phyloP scores from a whole-genome alignment of 2,888 invertebrate species.

The Cerceris ruficornis region DNA sequence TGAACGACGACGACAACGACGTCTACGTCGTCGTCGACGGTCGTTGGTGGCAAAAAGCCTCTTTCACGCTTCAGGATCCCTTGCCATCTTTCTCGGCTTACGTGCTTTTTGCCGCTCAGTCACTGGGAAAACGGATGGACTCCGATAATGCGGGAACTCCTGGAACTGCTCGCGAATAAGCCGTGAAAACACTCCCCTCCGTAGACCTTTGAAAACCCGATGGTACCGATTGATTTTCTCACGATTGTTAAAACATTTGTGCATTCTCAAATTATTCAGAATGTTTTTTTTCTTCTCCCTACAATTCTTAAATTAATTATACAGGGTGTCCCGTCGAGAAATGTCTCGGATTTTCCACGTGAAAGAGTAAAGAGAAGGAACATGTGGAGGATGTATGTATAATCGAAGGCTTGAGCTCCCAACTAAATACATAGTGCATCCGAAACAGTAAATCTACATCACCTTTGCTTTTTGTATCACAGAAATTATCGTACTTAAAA shows the following conservation, averaged over 20 bases:
- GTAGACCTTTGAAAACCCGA: background rate
- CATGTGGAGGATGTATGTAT: too few relatives aligned
- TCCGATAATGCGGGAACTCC: conserved; percentile 52
- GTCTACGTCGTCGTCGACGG: conserved; percentile 32
- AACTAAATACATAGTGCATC: too few relatives aligned
- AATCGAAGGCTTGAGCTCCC: too few relatives aligned
- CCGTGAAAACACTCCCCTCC: conserved; percentile 12
- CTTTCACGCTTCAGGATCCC: conserved; percentile 58
- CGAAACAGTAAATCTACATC: too few relatives aligned
- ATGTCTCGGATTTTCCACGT: too few relatives aligned
- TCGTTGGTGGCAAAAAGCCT: conserved; percentile 54
- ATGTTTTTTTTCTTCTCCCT: too few relatives aligned
- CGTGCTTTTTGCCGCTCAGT: conserved; percentile 52
- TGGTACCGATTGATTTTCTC: background rate
- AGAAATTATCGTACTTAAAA: too few relatives aligned
- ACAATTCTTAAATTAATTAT: too few relatives aligned
- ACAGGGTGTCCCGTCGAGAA: too few relatives aligned
- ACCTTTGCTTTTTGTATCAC: too few relatives aligned
- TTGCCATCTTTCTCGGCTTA: conserved; percentile 61
- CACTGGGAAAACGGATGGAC: conserved; percentile 56
- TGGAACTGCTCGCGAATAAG: conserved; percentile 41
- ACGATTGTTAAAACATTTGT: background rate
- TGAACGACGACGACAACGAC: conserved; percentile 23
- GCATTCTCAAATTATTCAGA: background rate
- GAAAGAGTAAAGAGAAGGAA: too few relatives aligned